Conservation (phyloP, 1,140 invertebrate species). For the Anagrus nilaparvatae region DNA sequence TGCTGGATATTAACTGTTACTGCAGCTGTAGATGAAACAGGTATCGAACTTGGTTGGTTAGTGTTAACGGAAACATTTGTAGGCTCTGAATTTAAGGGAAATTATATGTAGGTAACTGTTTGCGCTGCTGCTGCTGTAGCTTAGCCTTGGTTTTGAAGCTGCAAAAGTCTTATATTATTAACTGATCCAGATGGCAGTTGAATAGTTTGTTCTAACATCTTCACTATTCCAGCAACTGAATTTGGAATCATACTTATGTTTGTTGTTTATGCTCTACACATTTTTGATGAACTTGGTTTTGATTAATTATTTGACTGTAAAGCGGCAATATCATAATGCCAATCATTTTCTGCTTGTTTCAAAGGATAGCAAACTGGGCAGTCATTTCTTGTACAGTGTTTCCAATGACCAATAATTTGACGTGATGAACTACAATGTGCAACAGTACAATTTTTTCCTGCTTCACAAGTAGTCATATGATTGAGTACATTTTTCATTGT, state of each 20-base stretch:
- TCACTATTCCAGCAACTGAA: conserved; percentile 26
- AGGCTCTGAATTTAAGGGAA: conserved; percentile 49
- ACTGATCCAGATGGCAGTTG: conserved; percentile 37
- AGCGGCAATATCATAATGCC: conserved; percentile 48
- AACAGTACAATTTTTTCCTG: conserved; percentile 80
- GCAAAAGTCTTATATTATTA: conserved; percentile 35
- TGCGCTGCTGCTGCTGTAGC: conserved; percentile 31
- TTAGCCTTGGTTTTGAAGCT: conserved; percentile 38
- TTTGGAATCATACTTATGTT: conserved; percentile 39
- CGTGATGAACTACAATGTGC: conserved; percentile 96
- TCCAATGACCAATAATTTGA: conserved; percentile 99
- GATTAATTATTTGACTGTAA: conserved; percentile 36
- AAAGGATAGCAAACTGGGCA: conserved; percentile 97
- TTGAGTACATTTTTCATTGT: conserved; percentile 99
- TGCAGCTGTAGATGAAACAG: conserved; percentile 33
- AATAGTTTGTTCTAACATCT: conserved; percentile 37
- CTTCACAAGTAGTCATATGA: conserved; percentile 96
- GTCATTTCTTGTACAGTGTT: conserved; percentile 87
- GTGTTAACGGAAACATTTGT: conserved; percentile 33
- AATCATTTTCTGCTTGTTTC: conserved; percentile 84
- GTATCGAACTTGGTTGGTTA: conserved; percentile 30
- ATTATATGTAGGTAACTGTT: conserved; percentile 48
- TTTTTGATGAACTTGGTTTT: conserved; percentile 53
- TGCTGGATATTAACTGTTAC: conserved; percentile 35
- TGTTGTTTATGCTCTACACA: conserved; percentile 64